These are phyloP conservation scores for Pan troglodytes DNA, from an alignment of 2,113 vertebrate genomes.

Conservation along the genomic window DNA sequence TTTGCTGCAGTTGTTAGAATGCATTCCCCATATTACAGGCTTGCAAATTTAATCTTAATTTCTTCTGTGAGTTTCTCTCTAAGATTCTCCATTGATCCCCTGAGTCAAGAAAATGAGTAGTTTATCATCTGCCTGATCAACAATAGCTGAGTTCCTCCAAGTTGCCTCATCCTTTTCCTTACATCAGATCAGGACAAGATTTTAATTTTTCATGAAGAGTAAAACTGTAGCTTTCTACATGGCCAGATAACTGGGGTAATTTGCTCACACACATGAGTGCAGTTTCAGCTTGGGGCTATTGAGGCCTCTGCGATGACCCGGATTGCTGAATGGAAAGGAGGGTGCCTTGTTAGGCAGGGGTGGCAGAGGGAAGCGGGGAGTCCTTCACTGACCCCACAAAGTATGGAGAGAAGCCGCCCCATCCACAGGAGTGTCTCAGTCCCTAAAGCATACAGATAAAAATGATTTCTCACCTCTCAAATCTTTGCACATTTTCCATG, in stretches of 20 bases:
- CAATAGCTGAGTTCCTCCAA: constrained; percentile 41
- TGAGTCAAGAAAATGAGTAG: neutral
- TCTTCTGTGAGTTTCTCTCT: constrained; percentile 67
- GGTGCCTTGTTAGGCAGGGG: neutral
- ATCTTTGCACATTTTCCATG: neutral
- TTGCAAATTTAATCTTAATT: constrained; percentile 78
- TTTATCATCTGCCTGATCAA: constrained; percentile 59
- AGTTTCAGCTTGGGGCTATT: constrained; percentile 61
- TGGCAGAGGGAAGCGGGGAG: rapidly evolving
- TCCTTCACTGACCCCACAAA: neutral
- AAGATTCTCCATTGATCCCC: constrained; percentile 59
- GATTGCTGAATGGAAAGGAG: neutral
- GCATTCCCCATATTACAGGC: constrained; percentile 3
- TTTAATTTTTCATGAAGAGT: constrained; percentile 83
- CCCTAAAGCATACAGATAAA: neutral
- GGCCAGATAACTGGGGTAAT: constrained; percentile 82
- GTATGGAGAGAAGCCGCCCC: neutral
- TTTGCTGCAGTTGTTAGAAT: constrained; percentile 56
- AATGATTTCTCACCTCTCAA: neutral
- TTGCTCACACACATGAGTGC: constrained; percentile 64
- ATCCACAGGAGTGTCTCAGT: neutral
- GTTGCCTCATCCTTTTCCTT: constrained; percentile 70
- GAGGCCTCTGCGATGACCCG: constrained; percentile 20
- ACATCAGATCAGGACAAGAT: constrained; percentile 74
- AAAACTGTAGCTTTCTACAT: constrained; percentile 79